phyloP scores from a whole-genome alignment of 92 coral and sea anemone genomes.

The Paragorgia papillata region DNA sequence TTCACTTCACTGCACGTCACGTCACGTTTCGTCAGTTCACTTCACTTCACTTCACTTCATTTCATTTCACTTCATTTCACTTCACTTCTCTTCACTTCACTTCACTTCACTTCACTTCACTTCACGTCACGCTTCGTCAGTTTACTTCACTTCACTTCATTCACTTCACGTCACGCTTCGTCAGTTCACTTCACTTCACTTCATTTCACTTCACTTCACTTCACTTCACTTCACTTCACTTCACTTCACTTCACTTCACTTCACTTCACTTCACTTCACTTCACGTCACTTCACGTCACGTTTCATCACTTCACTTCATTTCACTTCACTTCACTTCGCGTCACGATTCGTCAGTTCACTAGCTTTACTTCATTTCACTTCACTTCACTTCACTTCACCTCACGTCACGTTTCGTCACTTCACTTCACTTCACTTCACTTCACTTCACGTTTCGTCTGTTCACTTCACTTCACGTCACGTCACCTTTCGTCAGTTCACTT shows the following conservation, averaged over 20 bases:
- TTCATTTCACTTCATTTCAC: no score
- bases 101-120: conserved; percentile 7
- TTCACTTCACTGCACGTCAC: no score
- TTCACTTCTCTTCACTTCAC: not conserved
- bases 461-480: not conserved
- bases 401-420: conserved; percentile 15
- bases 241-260: conserved; percentile 21
- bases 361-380: conserved; percentile 36
- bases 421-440: not conserved
- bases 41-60: no score
- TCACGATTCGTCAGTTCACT: conserved; percentile 17
- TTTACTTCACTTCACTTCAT: not conserved
- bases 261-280: conserved; percentile 10
- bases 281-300: conserved; percentile 1
- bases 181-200: no score
- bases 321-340: not conserved
- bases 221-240: conserved; percentile 28
- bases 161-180: not conserved
- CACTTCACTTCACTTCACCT: conserved; percentile 22
- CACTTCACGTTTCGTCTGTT: no score
- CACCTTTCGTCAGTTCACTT: conserved; percentile 1
- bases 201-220: conserved; percentile 8
- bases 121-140: not conserved
- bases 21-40: no score
- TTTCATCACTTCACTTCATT: not conserved